Evolutionary conservation across 2,888 invertebrate species (phyloP).

Genomic region (Agrochola lychnidis): DNA sequence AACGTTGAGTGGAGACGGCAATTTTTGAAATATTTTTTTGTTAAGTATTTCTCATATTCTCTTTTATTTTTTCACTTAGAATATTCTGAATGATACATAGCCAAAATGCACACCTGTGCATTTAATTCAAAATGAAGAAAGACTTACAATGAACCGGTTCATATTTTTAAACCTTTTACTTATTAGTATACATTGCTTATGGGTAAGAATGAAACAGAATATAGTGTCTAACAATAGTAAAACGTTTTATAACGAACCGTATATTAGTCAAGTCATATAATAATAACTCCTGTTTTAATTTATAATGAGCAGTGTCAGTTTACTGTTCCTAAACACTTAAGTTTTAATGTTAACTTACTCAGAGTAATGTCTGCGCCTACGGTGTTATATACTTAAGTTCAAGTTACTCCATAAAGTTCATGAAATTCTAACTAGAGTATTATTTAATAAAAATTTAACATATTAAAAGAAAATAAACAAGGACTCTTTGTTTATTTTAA

Average conservation of each 20-base stretch:
- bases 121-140: background rate
- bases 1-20: background rate
- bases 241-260: constrained; percentile 15
- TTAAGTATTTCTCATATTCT: background rate
- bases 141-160: background rate
- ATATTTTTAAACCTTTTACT: background rate
- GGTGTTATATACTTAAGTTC: background rate
- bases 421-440: background rate
- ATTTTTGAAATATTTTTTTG: background rate
- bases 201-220: constrained; percentile 7
- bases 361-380: background rate
- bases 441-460: background rate
- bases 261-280: background rate
- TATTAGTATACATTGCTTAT: background rate
- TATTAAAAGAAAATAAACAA: background rate
- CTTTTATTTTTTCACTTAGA: background rate
- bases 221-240: background rate
- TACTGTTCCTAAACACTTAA: constrained; percentile 21
- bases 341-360: constrained; percentile 16
- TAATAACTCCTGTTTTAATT: constrained; percentile 32
- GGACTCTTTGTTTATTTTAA: background rate
- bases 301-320: constrained; percentile 27
- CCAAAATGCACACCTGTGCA: background rate
- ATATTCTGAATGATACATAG: background rate
- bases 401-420: background rate